These are phyloP conservation scores for Eristalinus sepulchralis DNA, from an alignment of 2,888 invertebrate genomes.

Conservation along the genomic window DNA sequence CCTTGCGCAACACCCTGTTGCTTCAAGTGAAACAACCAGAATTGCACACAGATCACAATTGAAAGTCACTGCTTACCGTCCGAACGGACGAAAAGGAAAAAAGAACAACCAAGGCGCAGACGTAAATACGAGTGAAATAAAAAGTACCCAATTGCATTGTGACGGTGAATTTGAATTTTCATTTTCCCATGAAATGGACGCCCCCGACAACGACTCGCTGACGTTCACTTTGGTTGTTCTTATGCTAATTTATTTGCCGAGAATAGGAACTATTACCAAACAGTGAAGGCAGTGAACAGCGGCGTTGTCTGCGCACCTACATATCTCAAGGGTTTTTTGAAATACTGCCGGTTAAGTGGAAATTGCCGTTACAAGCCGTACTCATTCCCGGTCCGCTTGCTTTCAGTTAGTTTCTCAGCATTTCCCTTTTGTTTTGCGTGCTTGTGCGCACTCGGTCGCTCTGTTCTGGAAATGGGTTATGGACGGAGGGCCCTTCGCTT, in stretches of 20 bases:
- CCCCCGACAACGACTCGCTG: slow-evolving; percentile 26
- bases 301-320: slow-evolving; percentile 10
- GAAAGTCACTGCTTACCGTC: slow-evolving; percentile 60
- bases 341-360: slow-evolving; percentile 36
- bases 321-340: slow-evolving; percentile 44
- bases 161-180: slow-evolving; percentile 60
- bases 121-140: slow-evolving; percentile 25
- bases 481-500: slow-evolving; percentile 36
- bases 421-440: slow-evolving; percentile 67
- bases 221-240: slow-evolving; percentile 53
- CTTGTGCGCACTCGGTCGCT: slow-evolving; percentile 12
- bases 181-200: slow-evolving; percentile 48
- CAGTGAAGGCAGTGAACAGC: slow-evolving; percentile 25
- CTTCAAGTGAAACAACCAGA: neutral
- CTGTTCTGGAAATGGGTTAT: slow-evolving; percentile 60
- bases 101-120: neutral
- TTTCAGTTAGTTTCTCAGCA: slow-evolving; percentile 54
- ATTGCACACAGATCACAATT: slow-evolving; percentile 46
- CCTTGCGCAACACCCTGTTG: slow-evolving; percentile 5
- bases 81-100: neutral
- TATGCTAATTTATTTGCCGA: slow-evolving; percentile 61
- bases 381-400: slow-evolving; percentile 21
- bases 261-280: slow-evolving; percentile 47
- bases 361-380: slow-evolving; percentile 60
- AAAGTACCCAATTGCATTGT: slow-evolving; percentile 35